Base-by-base conservation (phyloP, 2,888 invertebrate species). In the Mesopsocus fuscifrons region DNA sequence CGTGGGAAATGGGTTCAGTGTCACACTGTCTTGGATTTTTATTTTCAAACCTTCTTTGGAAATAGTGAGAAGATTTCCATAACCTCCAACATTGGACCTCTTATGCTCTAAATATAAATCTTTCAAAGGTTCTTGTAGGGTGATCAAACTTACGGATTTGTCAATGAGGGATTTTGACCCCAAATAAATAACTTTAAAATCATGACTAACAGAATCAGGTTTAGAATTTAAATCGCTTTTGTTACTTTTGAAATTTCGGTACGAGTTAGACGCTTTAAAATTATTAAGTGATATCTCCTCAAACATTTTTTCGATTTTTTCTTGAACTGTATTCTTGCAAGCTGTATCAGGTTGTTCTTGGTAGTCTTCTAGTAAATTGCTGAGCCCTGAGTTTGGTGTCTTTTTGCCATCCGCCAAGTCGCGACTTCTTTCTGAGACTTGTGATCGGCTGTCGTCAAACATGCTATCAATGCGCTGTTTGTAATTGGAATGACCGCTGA, bases 391-490 rank as follows among this genome's bases (percentile, higher is more conserved):
- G 13, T n/a, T 41, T 18, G 13, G 11, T n/a, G 6, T 15, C 15
- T n/a, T 3, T 17, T 38, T 38, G 6, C 13, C 18, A 26, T 35
- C 23, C 23, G 15, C 11, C 15, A 42, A 13, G 6, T 22, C 5
- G 55, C 48, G 59, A 57, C 35, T 58, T 57, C 20, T 65, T 51
- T 52, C 64, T 41, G 61, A 62, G 41, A 50, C 46, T 22, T 71
- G 59, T 18, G 72, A 77, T 51, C 74, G 69, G 43, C 68, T 67
- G 55, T 78, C 79, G 54, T 77, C 78, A 62, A 88, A 88, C 62
- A 88, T 77, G 18, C 82, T 74, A 63, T 88, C 88, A 56, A 88
- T 88, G 59, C 80, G 75, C 55, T 80, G 77, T 60, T 83, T 84
- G 63, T 82, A 82, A 46, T 75, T 67, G 45, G 79, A 77, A 53